These are phyloP conservation scores for Harmothoe impar DNA, from an alignment of 2,888 invertebrate species.

Conservation along the genomic window DNA sequence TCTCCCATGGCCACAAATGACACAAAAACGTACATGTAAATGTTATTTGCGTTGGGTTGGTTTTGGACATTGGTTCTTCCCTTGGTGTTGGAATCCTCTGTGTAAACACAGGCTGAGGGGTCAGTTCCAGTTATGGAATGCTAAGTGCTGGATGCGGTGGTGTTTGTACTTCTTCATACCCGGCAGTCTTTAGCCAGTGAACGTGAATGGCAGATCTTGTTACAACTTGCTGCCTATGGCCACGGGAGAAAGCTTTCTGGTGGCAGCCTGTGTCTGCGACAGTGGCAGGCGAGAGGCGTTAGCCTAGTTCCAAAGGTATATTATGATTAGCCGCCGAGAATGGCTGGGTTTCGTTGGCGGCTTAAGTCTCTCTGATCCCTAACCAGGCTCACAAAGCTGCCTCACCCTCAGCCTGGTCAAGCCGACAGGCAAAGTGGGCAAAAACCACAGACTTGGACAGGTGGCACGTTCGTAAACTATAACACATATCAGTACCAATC, in stretches of 20 bases:
- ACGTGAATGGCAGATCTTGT: slow-evolving; percentile 26
- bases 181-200: background rate
- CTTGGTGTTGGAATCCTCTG: too few relatives aligned
- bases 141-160: too few relatives aligned
- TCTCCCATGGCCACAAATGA: too few relatives aligned
- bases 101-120: too few relatives aligned
- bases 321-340: background rate
- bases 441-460: background rate
- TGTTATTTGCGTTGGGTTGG: too few relatives aligned
- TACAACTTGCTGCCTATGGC: background rate
- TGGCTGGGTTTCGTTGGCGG: background rate
- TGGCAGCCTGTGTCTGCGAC: background rate
- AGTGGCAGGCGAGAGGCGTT: background rate
- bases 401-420: background rate
- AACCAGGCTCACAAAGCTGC: background rate
- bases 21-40: too few relatives aligned
- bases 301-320: slow-evolving; percentile 42
- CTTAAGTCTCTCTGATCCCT: slow-evolving; percentile 12
- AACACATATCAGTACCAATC: too few relatives aligned
- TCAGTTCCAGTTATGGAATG: too few relatives aligned
- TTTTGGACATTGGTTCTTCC: too few relatives aligned
- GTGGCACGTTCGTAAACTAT: background rate
- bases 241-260: background rate
- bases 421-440: background rate
- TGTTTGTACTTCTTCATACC: background rate